Conservation (phyloP, 2,797 vertebrate species). For the Phaenicophaeus curvirostris region DNA sequence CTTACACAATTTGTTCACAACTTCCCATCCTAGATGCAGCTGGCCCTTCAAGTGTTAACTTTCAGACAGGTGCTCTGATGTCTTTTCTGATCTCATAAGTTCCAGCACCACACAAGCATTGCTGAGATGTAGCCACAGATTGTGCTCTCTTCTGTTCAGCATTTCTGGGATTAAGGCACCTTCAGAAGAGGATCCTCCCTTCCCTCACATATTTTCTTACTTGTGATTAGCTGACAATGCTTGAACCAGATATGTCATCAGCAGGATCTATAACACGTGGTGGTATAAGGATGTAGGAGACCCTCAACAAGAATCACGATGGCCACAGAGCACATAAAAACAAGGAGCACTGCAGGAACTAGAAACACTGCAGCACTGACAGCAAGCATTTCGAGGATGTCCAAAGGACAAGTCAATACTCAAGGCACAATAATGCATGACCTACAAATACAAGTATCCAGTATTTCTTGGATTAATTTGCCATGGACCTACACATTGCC, state of each 20-base stretch:
- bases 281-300: neutral
- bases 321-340: neutral
- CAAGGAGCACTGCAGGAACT: neutral
- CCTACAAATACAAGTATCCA: neutral
- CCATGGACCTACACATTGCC: neutral
- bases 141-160: neutral
- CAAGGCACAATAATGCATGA: neutral
- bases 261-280: neutral
- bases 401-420: neutral
- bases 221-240: neutral
- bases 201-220: neutral
- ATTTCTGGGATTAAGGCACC: neutral
- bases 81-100: neutral
- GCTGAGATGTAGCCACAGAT: neutral
- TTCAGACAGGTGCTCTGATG: neutral
- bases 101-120: neutral
- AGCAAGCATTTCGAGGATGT: neutral
- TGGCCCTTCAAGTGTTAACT: neutral
- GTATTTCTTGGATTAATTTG: neutral
- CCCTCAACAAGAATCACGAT: neutral
- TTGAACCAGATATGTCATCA: neutral
- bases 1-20: neutral
- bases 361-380: neutral
- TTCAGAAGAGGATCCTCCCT: neutral
- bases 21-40: neutral